phyloP scores from a whole-genome alignment of 2,888 invertebrate species.

The Callimorpha dominula region DNA sequence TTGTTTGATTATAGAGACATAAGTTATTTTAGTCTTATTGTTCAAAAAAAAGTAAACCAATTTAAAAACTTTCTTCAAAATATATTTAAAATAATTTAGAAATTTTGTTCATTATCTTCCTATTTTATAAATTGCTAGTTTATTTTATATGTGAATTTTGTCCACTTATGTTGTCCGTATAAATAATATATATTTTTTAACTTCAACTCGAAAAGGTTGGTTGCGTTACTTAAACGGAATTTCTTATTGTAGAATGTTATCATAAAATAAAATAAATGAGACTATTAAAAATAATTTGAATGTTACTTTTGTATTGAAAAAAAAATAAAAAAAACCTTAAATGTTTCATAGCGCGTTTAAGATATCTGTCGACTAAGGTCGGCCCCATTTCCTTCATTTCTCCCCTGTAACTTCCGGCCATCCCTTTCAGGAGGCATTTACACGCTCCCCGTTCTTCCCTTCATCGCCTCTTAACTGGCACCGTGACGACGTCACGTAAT shows the following conservation, averaged over 20 bases:
- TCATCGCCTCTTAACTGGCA: constrained; percentile 9
- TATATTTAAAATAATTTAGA: background rate
- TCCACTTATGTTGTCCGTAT: background rate
- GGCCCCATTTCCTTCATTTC: constrained; percentile 38
- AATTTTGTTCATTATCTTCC: background rate
- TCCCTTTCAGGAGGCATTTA: constrained; percentile 29
- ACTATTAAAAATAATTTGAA: background rate
- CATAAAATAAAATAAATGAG: background rate
- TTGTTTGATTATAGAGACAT: background rate
- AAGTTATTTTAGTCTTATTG: background rate
- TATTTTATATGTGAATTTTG: background rate
- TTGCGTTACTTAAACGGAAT: background rate
- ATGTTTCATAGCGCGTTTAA: constrained; percentile 19
- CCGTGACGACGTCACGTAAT: constrained; percentile 29
- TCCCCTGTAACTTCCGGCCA: constrained; percentile 32
- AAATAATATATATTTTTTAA: background rate
- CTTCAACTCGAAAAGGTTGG: background rate
- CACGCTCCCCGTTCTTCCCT: background rate
- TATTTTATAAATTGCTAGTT: background rate
- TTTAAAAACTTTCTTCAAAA: background rate
- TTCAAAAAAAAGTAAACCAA: background rate
- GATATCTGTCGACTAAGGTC: constrained; percentile 30
- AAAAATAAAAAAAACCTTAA: constrained; percentile 12
- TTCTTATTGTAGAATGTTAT: background rate
- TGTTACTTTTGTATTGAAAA: constrained; percentile 10